These are phyloP conservation scores for Rhingia campestris DNA, from an alignment of 2,888 invertebrate genomes.

Conservation along the genomic window DNA sequence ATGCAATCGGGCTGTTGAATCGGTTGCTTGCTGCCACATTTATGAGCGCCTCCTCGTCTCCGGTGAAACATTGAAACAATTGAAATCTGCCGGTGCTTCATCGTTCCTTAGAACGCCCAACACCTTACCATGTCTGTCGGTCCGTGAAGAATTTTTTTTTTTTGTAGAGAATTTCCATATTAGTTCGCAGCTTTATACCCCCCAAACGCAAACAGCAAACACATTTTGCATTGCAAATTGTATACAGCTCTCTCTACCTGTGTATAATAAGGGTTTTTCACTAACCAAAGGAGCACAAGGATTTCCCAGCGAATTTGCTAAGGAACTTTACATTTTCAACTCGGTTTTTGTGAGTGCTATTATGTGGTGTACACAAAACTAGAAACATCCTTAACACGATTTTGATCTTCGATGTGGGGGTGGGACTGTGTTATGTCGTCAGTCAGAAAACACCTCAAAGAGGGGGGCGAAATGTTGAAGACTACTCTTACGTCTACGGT, in stretches of 20 bases:
- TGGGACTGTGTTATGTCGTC: neutral
- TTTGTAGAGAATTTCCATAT: constrained; percentile 72
- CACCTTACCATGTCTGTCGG: neutral
- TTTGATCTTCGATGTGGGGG: constrained; percentile 66
- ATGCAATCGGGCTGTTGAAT: constrained; percentile 62
- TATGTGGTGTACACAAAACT: constrained; percentile 70
- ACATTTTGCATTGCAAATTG: constrained; percentile 71
- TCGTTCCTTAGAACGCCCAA: neutral
- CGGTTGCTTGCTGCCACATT: constrained; percentile 58
- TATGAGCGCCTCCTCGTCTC: constrained; percentile 27
- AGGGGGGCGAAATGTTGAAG: constrained; percentile 42
- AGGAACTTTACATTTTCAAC: constrained; percentile 41
- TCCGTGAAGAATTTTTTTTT: constrained; percentile 57
- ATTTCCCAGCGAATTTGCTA: constrained; percentile 38
- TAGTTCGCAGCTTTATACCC: constrained; percentile 44
- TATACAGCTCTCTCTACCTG: constrained; percentile 44
- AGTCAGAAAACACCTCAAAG: constrained; percentile 2
- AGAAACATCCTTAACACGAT: constrained; percentile 64
- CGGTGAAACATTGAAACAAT: constrained; percentile 63
- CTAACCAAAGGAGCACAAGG: constrained; percentile 54
- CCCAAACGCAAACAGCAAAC: neutral
- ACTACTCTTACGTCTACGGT: constrained; percentile 33
- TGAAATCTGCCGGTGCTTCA: constrained; percentile 45
- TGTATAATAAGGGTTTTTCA: constrained; percentile 65
- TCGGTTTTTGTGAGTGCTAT: constrained; percentile 48